Evolutionary conservation across 2,797 vertebrate species (phyloP), one percentile per base, ranked within the genome.

Genomic region (Phrynocephalus guinanensis): DNA sequence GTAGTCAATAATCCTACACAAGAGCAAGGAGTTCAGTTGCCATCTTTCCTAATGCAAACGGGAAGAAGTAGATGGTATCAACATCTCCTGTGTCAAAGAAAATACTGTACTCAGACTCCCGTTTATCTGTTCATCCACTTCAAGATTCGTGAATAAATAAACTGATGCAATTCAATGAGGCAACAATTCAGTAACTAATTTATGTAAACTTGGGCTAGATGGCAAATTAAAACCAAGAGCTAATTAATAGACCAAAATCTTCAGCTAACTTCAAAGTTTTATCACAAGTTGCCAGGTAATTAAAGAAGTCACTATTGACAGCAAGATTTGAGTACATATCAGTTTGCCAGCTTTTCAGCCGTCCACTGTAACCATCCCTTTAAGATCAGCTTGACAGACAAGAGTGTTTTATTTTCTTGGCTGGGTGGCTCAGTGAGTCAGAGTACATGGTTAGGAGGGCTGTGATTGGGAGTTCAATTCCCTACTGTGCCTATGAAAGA

Each of bases 111-210:
- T 50, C 11, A 26, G 73, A 30, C 18, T 85, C 38, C 30, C 38
- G 67, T 9, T 78, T 68, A 48, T 67, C 52, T 56, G 60, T 68
- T 11, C 73, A 75, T 85, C 52, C 13, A 11, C 52, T 56, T 56
- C 63, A 77, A 30, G 10, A 10, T 22, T 38, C 11, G 9, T 44
- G 30, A 3, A 44, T 77, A 85, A 30, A 85, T 67, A 85, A 78
- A 85, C 83, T 48, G 56, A 63, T 68, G 48, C 26, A 78, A 85
- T 77, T 78, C 56, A 68, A 22, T 68, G 84, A 13, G 33, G 1
- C 16, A 77, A 38, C 73, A 67, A 26, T 67, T 85, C 22, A 67
- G 72, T 48, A 30, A 56, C 84, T 67, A 67, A 77, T 77, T 85
- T 63, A 78, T 78, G 60, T 85, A 73, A 77, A 85, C 26, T 63